These are phyloP conservation scores for Eulacestoma nigropectus DNA, from an alignment of 2,113 vertebrate genomes.

Conservation along the genomic window DNA sequence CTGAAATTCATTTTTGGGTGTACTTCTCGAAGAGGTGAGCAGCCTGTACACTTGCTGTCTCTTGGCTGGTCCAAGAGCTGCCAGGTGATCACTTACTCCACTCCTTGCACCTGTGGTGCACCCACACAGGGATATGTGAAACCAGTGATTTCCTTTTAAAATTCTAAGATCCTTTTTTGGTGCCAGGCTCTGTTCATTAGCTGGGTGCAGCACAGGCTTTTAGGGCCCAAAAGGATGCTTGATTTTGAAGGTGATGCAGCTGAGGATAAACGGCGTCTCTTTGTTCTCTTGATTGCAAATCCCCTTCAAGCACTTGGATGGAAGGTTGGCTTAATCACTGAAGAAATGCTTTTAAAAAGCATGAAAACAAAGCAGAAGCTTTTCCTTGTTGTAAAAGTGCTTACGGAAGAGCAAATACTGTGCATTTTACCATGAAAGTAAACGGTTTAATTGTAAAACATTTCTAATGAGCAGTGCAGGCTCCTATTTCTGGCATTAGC, in stretches of 20 bases:
- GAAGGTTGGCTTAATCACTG: neutral
- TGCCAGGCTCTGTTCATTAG: neutral
- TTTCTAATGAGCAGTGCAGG: neutral
- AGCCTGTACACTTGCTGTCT: neutral
- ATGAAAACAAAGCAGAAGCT: neutral
- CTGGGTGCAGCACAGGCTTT: neutral
- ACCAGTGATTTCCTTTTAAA: neutral
- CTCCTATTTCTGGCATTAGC: neutral
- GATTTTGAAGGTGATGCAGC: neutral
- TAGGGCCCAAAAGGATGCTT: neutral
- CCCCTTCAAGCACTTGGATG: neutral
- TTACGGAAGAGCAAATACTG: neutral
- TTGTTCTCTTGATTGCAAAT: neutral
- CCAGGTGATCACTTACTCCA: neutral
- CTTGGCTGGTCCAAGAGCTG: neutral
- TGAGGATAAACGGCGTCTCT: neutral
- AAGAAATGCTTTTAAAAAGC: neutral
- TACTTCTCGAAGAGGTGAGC: neutral
- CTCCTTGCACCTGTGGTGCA: neutral
- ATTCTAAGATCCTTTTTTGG: neutral
- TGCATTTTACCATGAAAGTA: neutral
- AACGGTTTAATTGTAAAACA: neutral
- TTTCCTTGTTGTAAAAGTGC: neutral
- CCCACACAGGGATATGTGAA: neutral
- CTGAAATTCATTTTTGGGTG: neutral